These are phyloP conservation scores for Gambusia yucatana DNA, from an alignment of 2,797 vertebrate species.

Conservation along the genomic window DNA sequence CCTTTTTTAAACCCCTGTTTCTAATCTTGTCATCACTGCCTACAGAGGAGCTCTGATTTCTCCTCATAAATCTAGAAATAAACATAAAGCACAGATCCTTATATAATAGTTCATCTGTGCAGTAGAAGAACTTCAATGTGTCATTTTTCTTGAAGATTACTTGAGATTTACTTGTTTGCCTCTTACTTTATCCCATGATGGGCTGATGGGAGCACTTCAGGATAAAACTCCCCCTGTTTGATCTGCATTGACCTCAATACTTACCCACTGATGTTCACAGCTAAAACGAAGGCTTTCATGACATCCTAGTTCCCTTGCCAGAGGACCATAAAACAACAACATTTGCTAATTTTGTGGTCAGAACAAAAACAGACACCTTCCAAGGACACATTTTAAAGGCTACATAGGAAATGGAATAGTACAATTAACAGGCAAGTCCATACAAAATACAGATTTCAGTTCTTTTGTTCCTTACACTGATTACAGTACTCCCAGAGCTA, in stretches of 20 bases:
- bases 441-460: not conserved
- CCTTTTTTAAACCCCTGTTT: slow-evolving; percentile 38
- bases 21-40: slow-evolving; percentile 41
- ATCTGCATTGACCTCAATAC: slow-evolving; percentile 62
- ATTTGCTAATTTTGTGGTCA: not conserved
- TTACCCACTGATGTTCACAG: slow-evolving; percentile 57
- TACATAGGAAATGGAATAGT: not conserved
- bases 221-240: slow-evolving; percentile 51
- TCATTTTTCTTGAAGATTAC: slow-evolving; percentile 43
- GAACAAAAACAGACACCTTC: not conserved
- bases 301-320: slow-evolving; percentile 6
- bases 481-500: not conserved
- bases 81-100: slow-evolving; percentile 39
- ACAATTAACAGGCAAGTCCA: not conserved
- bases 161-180: slow-evolving; percentile 58
- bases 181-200: slow-evolving; percentile 53
- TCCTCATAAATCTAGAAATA: slow-evolving; percentile 39
- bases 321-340: slow-evolving; percentile 5
- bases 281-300: slow-evolving; percentile 38
- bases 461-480: not conserved
- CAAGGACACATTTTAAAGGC: not conserved
- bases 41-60: slow-evolving; percentile 41
- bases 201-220: slow-evolving; percentile 64
- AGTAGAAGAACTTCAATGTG: slow-evolving; percentile 40
- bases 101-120: slow-evolving; percentile 51